Percentiles rank a stretch among this genome's conserved stretches.
Conservation (phyloP, 2,888 invertebrate genomes). For the Harpagoxenus sublaevis region DNA sequence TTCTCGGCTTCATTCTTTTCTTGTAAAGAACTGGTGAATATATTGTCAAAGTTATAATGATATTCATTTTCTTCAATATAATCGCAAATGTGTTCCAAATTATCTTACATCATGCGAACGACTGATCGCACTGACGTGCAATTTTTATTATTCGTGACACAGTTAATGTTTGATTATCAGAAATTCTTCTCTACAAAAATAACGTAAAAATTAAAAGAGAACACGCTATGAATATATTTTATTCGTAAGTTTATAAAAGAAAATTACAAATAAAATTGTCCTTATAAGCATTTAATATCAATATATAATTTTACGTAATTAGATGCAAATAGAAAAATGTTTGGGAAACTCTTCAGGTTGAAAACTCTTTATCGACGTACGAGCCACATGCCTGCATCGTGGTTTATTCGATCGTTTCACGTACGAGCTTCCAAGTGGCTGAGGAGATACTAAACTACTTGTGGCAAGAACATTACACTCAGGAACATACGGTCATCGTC, state of each 20-base stretch:
- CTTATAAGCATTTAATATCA: background rate
- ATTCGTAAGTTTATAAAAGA: constrained; percentile 12
- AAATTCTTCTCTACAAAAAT: background rate
- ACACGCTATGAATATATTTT: background rate
- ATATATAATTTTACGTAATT: background rate
- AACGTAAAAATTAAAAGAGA: background rate
- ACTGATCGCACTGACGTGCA: background rate
- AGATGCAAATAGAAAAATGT: constrained; percentile 1
- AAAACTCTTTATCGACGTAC: constrained; percentile 95
- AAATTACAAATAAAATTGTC: background rate
- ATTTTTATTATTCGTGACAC: background rate
- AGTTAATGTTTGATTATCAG: background rate
- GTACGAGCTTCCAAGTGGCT: constrained; percentile 93
- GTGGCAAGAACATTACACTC: constrained; percentile 93
- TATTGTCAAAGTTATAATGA: constrained; percentile 2
- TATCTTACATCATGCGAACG: background rate
- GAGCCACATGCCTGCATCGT: constrained; percentile 97
- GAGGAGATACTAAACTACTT: constrained; percentile 95
- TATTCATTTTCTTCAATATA: background rate
- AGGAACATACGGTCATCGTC: constrained; percentile 94
- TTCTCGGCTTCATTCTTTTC: background rate
- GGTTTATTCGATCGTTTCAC: constrained; percentile 96
- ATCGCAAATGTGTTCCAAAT: background rate
- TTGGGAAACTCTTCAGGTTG: constrained; percentile 88
- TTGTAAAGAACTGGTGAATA: background rate